phyloP scores from a whole-genome alignment of 37 sponge, comb jelly and placozoan genomes.

The Mnemiopsis leidyi region DNA sequence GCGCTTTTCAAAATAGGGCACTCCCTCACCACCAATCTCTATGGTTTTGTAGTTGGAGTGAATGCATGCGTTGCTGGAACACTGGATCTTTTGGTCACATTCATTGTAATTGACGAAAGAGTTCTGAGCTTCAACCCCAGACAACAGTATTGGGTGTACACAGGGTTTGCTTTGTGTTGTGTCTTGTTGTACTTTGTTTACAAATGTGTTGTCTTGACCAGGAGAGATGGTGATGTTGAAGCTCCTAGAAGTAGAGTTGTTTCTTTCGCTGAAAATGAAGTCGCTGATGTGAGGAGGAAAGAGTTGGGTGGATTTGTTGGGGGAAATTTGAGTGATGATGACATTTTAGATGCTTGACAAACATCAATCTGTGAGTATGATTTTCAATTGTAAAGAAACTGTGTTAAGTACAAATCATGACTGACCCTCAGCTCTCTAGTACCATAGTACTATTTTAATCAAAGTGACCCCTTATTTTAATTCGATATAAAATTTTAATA shows the following conservation, averaged over 20 bases:
- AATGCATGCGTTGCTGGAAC: conserved; percentile 22
- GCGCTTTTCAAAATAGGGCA: conserved; percentile 37
- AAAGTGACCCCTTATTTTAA: too few species aligned
- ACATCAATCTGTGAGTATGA: too few species aligned
- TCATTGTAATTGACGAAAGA: conserved; percentile 14
- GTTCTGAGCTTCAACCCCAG: conserved; percentile 19
- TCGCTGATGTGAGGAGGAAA: too few species aligned
- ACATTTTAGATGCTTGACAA: not conserved
- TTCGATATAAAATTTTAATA: too few species aligned
- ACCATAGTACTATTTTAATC: too few species aligned
- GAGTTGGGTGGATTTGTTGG: not conserved
- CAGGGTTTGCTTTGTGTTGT: not conserved
- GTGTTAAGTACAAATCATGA: too few species aligned
- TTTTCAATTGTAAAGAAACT: too few species aligned
- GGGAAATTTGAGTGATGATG: not conserved
- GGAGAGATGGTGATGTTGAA: not conserved
- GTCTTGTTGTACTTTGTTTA: not conserved
- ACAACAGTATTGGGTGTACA: conserved; percentile 41
- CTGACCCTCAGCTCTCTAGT: too few species aligned
- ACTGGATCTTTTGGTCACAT: conserved; percentile 2
- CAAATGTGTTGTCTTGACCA: not conserved
- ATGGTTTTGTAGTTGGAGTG: conserved; percentile 57
- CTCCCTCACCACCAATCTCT: conserved; percentile 45
- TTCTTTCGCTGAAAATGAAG: too few species aligned
- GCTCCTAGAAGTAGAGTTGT: too few species aligned